These are phyloP conservation scores for Thalassarche chlororhynchos DNA, from an alignment of 2,113 vertebrate genomes.

Conservation along the genomic window DNA sequence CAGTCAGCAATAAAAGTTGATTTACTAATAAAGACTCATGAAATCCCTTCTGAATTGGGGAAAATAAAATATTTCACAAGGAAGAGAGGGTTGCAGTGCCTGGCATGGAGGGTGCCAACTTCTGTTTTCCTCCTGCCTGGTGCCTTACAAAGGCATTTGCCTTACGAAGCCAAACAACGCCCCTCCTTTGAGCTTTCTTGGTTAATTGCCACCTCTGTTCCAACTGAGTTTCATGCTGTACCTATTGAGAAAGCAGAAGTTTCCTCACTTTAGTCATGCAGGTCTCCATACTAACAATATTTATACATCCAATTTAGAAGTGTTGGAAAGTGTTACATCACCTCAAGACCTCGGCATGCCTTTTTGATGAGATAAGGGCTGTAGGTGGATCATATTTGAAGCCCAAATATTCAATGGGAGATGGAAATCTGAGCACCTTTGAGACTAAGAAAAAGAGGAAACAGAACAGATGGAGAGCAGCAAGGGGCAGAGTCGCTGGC, in stretches of 20 bases:
- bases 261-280: neutral
- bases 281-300: neutral
- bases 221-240: neutral
- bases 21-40: neutral
- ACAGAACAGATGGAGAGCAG: slow-evolving; percentile 16
- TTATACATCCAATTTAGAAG: neutral
- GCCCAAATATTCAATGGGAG: neutral
- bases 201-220: slow-evolving; percentile 13
- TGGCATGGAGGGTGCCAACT: neutral
- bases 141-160: neutral
- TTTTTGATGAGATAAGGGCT: neutral
- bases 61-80: neutral
- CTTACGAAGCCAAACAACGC: neutral
- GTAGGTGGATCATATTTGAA: neutral
- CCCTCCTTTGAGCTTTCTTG: neutral
- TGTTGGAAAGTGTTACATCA: slow-evolving; percentile 18
- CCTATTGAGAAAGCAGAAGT: slow-evolving; percentile 41
- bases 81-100: neutral
- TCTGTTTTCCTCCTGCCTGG: neutral
- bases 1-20: neutral
- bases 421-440: neutral
- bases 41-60: neutral
- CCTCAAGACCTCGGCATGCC: neutral
- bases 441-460: neutral
- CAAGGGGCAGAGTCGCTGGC: neutral